Evolutionary conservation across 2,113 vertebrate species (phyloP).

Genomic region (Pimephales promelas): DNA sequence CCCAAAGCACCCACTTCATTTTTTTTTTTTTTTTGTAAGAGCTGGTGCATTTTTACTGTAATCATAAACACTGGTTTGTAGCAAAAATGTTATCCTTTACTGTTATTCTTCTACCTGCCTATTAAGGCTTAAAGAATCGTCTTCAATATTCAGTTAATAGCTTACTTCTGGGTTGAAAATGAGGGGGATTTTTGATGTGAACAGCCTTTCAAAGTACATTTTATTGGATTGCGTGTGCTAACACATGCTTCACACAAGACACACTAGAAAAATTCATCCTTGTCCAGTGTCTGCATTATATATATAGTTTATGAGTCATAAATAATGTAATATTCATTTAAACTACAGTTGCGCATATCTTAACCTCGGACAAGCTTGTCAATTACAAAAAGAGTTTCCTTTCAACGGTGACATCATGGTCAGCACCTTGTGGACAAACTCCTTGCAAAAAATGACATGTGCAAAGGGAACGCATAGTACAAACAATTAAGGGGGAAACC

Average conservation of each 20-base stretch:
- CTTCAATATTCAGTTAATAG: not conserved
- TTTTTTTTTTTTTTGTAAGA: too few species aligned
- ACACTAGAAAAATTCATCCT: not conserved
- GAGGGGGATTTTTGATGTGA: not conserved
- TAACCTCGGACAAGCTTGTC: too few species aligned
- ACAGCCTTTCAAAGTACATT: not conserved
- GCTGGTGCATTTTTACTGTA: not conserved
- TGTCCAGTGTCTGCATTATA: not conserved
- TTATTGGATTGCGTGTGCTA: not conserved
- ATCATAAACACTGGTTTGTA: not conserved
- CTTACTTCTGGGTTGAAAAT: not conserved
- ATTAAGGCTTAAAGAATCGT: not conserved
- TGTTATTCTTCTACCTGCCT: not conserved
- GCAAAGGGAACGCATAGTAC: too few species aligned
- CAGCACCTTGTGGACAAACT: not conserved
- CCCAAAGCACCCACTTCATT: too few species aligned
- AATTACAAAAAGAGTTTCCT: not conserved
- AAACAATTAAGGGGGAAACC: not conserved
- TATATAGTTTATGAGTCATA: not conserved
- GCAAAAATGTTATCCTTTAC: not conserved
- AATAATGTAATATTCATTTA: too few species aligned
- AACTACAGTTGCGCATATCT: too few species aligned
- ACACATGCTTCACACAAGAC: not conserved
- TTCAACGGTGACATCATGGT: not conserved
- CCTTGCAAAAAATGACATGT: not conserved